phyloP scores from a whole-genome alignment of 2,113 vertebrate genomes.

The Scophthalmus maximus region DNA sequence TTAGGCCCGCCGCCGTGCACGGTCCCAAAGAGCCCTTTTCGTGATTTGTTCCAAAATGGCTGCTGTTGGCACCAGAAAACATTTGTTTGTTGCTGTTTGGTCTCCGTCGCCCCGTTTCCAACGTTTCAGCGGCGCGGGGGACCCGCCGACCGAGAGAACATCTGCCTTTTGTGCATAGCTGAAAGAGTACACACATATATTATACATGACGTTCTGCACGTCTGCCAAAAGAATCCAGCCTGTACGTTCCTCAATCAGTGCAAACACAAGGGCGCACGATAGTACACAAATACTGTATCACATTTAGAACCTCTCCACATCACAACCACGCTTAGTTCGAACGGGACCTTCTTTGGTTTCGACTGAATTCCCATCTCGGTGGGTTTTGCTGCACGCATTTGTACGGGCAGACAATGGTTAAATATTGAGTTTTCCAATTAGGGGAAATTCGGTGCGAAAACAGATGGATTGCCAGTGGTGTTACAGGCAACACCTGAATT shows the following conservation, averaged over 20 bases:
- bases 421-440: constrained; percentile 68
- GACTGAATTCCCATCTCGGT: constrained; percentile 5
- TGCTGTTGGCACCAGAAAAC: constrained; percentile 73
- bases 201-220: constrained; percentile 83
- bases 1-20: constrained; percentile 12
- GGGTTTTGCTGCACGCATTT: constrained; percentile 20
- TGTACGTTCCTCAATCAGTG: constrained; percentile 71
- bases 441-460: constrained; percentile 49
- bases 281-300: constrained; percentile 35
- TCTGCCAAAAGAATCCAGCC: constrained; percentile 77
- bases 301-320: constrained; percentile 15
- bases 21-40: constrained; percentile 58
- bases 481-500: constrained; percentile 72
- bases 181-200: constrained; percentile 80
- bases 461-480: constrained; percentile 71
- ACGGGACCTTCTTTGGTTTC: not conserved
- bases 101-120: constrained; percentile 68
- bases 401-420: constrained; percentile 42
- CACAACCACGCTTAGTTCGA: constrained; percentile 2
- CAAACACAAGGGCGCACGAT: constrained; percentile 67
- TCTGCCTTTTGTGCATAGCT: constrained; percentile 84
- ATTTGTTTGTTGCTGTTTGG: constrained; percentile 77
- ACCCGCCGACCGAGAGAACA: constrained; percentile 77
- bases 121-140: constrained; percentile 72
- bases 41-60: constrained; percentile 75